Evolutionary conservation across 2,797 vertebrate genomes (phyloP).

Genomic region (Neomorphus geoffroyi): DNA sequence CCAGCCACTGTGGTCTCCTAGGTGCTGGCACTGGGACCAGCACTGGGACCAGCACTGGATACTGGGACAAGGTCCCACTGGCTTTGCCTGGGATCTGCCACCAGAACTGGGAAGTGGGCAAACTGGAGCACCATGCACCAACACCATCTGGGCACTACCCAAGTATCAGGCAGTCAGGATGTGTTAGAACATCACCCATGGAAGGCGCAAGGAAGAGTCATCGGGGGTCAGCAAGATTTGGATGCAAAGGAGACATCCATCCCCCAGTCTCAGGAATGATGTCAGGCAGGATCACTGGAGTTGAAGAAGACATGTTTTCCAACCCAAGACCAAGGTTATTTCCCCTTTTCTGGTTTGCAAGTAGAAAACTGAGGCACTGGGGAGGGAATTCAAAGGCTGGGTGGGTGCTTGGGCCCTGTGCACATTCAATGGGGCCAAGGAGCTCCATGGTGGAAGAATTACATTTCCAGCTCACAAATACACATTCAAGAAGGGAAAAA

Average conservation of each 20-base stretch:
- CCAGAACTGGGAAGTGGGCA: background rate
- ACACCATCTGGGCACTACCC: no score
- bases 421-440: accelerated
- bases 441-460: accelerated
- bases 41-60: background rate
- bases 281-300: background rate
- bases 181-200: background rate
- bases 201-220: background rate
- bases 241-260: background rate
- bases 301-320: background rate
- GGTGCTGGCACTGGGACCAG: no score
- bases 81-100: background rate
- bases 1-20: background rate
- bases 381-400: accelerated
- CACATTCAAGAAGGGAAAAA: background rate
- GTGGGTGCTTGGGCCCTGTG: background rate
- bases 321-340: background rate
- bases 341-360: background rate
- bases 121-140: background rate
- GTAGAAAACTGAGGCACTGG: background rate
- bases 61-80: background rate
- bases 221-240: background rate
- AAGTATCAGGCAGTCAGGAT: no score
- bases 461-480: background rate
- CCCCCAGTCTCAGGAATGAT: background rate